A percentile compares a stretch with the other conserved stretches of the same genome.
These are phyloP conservation scores for Habroteleia sp. DNA, from an alignment of 2,888 invertebrate genomes.

Conservation along the genomic window DNA sequence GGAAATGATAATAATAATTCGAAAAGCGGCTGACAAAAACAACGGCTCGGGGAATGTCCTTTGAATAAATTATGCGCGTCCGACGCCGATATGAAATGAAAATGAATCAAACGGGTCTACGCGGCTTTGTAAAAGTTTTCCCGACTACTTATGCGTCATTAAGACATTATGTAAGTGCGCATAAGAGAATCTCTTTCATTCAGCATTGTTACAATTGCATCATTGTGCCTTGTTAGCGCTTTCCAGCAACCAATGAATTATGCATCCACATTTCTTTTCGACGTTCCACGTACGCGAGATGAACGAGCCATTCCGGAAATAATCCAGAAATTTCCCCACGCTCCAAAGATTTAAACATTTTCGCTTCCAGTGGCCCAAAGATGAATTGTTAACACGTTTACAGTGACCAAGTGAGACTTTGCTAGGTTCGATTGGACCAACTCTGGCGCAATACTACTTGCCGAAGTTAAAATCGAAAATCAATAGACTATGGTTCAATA, in stretches of 20 bases:
- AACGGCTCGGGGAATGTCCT: slow-evolving; percentile 17
- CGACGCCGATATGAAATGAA: slow-evolving; percentile 27
- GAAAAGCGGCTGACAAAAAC: slow-evolving; percentile 17
- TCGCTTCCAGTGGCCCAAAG: slow-evolving; percentile 5
- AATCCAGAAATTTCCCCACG: slow-evolving; percentile 31
- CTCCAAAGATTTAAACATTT: slow-evolving; percentile 17
- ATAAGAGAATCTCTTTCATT: slow-evolving; percentile 55
- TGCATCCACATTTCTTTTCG: slow-evolving; percentile 57
- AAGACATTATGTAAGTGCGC: slow-evolving; percentile 52
- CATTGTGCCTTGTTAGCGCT: slow-evolving; percentile 57
- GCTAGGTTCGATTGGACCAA: too few relatives aligned
- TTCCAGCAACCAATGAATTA: slow-evolving; percentile 53
- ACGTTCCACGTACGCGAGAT: slow-evolving; percentile 28
- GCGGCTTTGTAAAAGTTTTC: slow-evolving; percentile 34
- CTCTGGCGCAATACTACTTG: too few relatives aligned
- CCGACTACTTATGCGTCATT: slow-evolving; percentile 50
- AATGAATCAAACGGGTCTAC: slow-evolving; percentile 37
- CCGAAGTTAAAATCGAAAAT: too few relatives aligned
- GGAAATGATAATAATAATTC: slow-evolving; percentile 24
- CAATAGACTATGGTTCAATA: too few relatives aligned
- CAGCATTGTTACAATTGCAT: slow-evolving; percentile 56
- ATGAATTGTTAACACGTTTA: too few relatives aligned
- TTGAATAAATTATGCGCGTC: slow-evolving; percentile 38
- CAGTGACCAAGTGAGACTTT: too few relatives aligned
- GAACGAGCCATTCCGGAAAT: slow-evolving; percentile 36